Evolutionary conservation across 2,113 vertebrate species (phyloP).

Genomic region (Psophia crepitans): DNA sequence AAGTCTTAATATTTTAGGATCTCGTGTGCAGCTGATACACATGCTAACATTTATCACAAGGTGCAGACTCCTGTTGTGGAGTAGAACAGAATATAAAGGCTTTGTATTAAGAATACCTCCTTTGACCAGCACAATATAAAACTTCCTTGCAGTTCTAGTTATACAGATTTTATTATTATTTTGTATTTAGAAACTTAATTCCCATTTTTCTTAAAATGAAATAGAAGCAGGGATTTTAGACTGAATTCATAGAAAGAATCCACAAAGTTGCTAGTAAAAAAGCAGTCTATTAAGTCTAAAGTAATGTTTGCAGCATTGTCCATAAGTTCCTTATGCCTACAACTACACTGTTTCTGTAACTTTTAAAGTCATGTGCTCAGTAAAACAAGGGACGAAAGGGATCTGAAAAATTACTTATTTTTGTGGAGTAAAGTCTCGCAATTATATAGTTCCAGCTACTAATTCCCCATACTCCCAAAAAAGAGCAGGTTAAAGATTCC

Average conservation of each 20-base stretch:
- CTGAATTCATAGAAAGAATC: not conserved
- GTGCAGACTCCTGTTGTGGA: not conserved
- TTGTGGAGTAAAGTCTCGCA: not conserved
- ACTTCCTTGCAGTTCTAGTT: not conserved
- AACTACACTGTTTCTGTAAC: not conserved
- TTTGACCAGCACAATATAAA: not conserved
- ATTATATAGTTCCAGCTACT: not conserved
- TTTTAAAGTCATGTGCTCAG: not conserved
- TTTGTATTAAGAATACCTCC: not conserved
- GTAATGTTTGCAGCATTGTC: not conserved
- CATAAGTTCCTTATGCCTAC: not conserved
- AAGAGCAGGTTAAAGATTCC: not conserved
- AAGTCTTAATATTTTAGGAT: not conserved
- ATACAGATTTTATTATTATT: not conserved
- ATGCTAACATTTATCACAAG: not conserved
- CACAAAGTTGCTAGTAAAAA: not conserved
- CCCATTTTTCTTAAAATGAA: not conserved
- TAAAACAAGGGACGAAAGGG: not conserved
- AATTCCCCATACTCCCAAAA: not conserved
- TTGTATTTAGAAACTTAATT: not conserved
- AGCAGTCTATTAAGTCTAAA: not conserved
- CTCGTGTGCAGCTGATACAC: not conserved
- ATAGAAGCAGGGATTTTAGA: not conserved
- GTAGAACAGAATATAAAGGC: not conserved
- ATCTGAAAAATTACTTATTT: not conserved